Base-by-base conservation (phyloP, 1,140 invertebrate genomes). In the Physella acuta region DNA sequence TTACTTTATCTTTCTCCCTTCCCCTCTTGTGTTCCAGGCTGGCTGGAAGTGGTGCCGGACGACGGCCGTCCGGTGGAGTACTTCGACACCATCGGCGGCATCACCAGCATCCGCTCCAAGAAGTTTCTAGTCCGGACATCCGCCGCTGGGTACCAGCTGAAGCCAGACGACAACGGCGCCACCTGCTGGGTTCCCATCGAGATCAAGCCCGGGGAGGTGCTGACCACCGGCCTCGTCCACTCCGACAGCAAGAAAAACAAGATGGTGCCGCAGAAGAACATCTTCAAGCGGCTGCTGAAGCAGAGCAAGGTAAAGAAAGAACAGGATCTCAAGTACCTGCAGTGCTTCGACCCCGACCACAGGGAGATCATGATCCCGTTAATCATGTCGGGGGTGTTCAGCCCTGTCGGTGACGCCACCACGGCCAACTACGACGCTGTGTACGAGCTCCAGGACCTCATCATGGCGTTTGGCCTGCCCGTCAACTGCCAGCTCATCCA, bases 361-460 rank as follows among this genome's bases (percentile, higher is more conserved):
- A 70, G 70, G 28, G 81, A 82, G 69, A 76, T 81, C 8, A 82
- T 81, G 79, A 75, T 82, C 30, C 79, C 81, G 24, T 66, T 82
- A n/a, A 79, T 81, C 49, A 79, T 81, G 78, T 76, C 77, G 8
- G 81, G 81, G 16, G 75, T 82, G 8, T 82, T 82, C 71, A 82
- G 81, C 73, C 81, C 81, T 8, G 75, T 82, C 16, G 81, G 79
- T 2, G 78, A 82, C 26, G 52, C 74, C 20, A 64, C 74, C 8
- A 55, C 72, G 24, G 71, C 74, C 39, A 81, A 81, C 61, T 81
- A 76, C 68, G 81, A 82, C 62, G 78, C 79, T 36, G 81, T 82
- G 11, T 82, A 81, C 64, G 79, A 78, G 49, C 71, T 82, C n/a
- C 78, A 81, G 49, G 78, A 82, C 68, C 68, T 82, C 17, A 77